Evolutionary conservation across 2,888 invertebrate species (phyloP), one percentile per base, ranked within the genome.

Genomic region (Ypsolopha scabrella): DNA sequence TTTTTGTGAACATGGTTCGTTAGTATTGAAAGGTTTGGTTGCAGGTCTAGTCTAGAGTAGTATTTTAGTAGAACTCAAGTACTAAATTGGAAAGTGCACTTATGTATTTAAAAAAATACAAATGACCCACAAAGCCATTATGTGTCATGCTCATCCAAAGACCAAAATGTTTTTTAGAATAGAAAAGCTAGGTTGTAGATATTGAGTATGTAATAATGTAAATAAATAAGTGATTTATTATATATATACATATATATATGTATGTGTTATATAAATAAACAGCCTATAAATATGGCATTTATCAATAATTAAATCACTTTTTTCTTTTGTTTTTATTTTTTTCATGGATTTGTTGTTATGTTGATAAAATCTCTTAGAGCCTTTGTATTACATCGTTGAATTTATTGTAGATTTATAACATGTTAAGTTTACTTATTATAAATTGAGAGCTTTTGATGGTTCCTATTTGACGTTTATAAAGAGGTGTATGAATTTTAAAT

Each of bases 91-190:
- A 74, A 83, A 85, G 85, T 86, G 85, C 85, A 81, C 85, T 86
- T 85, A 83, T 78, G 72, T 71, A 80, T 76, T 75, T 49, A 9
- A 34, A 78, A 72, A 75, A 64, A 71, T 70, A 77, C 71, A 77
- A 73, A 78, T 75, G 72, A 79, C 72, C 75, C 71, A 52, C 8
- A 13, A 79, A 71, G 81, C 83, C 83, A 83, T 83, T 80, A 74
- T 67, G 76, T 81, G 73, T 82, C 78, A 81, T 72, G 82, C 81
- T 82, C 83, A 83, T 80, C 83, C 82, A 83, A 85, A 86, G 85
- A 86, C 85, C 85, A 85, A 83, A 80, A 51, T 37, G 80, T 77
- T 80, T 74, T 75, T 75, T 82, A 83, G 79, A 70, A 68, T 81
- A 82, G 70, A 69, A 60, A 77, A 66, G 75, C 77, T 85, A 85